phyloP scores from a whole-genome alignment of 2,797 vertebrate genomes.

The Chaetodon trifasciatus region DNA sequence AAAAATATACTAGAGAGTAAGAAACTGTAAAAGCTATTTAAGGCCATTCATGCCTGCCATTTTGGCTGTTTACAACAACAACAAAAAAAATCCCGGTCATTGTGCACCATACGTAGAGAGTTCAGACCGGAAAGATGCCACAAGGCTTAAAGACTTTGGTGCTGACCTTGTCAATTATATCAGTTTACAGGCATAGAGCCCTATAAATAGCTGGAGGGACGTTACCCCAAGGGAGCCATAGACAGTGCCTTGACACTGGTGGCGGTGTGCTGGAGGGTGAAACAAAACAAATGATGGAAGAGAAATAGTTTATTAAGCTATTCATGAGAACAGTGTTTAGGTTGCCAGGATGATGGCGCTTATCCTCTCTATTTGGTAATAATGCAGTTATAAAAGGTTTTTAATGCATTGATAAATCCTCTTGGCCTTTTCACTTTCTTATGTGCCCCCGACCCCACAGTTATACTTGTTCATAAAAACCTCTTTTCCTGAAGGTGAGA shows the following conservation, averaged over 20 bases:
- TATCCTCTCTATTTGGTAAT: no score
- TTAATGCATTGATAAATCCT: no score
- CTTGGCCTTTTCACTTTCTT: no score
- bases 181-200: conserved; percentile 13
- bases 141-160: conserved; percentile 24
- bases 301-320: background rate
- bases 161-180: conserved; percentile 33
- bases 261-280: background rate
- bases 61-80: background rate
- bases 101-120: background rate
- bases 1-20: background rate
- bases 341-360: no score
- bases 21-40: background rate
- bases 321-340: no score
- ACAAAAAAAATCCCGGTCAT: background rate
- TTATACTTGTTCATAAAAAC: no score
- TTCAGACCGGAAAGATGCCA: conserved; percentile 13
- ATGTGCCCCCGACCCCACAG: no score
- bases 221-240: conserved; percentile 7
- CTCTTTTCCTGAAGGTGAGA: background rate
- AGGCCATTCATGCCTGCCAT: background rate
- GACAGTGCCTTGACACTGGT: no score
- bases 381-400: no score
- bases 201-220: conserved; percentile 28
- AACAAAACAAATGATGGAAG: background rate